Percentiles rank a stretch among this genome's conserved stretches.
phyloP scores from a whole-genome alignment of 2,797 vertebrate genomes.

The Gobio occitaniae region DNA sequence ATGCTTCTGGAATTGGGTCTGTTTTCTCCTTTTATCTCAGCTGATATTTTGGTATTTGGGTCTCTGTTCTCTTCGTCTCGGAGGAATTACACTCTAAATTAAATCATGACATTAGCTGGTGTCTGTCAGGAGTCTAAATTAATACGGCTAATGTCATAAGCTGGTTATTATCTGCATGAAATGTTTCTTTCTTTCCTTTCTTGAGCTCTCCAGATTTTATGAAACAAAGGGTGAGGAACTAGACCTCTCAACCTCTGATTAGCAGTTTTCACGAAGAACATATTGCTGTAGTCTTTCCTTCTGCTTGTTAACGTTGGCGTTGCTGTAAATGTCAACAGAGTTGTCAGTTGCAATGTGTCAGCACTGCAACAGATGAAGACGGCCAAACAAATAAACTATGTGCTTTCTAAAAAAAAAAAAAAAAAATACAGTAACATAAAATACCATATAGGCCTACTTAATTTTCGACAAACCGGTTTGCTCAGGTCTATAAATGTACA shows the following conservation, averaged over 20 bases:
- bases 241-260: not conserved
- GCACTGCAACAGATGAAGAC: not conserved
- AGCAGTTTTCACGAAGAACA: conserved; percentile 14
- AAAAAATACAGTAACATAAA: not conserved
- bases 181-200: conserved; percentile 16
- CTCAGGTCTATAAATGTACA: not conserved
- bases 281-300: conserved; percentile 15
- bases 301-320: conserved; percentile 3
- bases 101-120: conserved; percentile 56
- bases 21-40: conserved; percentile 63
- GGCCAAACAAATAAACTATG: not conserved
- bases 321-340: conserved; percentile 28
- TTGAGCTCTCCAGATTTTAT: conserved; percentile 16
- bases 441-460: not conserved
- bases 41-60: conserved; percentile 74
- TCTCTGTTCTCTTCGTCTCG: conserved; percentile 65
- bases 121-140: conserved; percentile 40
- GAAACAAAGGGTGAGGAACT: conserved; percentile 18
- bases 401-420: not conserved
- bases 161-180: conserved; percentile 30
- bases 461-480: not conserved
- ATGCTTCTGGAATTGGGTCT: conserved; percentile 59
- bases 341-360: conserved; percentile 7
- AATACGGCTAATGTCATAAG: conserved; percentile 28
- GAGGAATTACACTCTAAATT: conserved; percentile 54